Base-by-base conservation (phyloP, 2,888 invertebrate genomes). In the Eucriotettix oculatus region DNA sequence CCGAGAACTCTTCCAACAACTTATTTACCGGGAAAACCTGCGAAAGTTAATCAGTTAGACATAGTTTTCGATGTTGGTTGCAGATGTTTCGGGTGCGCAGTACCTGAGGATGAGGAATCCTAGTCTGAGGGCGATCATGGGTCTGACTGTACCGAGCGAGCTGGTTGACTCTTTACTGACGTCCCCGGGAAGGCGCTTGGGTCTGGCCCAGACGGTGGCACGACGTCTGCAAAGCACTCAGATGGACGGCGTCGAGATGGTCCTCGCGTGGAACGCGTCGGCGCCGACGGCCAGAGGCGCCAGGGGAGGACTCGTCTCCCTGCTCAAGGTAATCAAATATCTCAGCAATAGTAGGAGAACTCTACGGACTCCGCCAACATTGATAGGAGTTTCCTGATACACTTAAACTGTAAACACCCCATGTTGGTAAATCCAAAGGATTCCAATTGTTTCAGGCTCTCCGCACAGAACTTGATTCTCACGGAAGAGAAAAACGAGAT, bases 401-500 rank as follows among this genome's bases (percentile, higher is more conserved):
- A 29, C 29, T 2, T 7, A 5, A 29, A 29, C 29, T 2, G 3
- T 7, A 29, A 29, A 29, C 7, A 29, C 7, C 29, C 2, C 29
- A 29, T 29, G 29, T 29, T 29, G 29, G 7, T 29, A 29, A 29
- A 29, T 29, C 2, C 2, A 29, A 29, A 5, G 29, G 29, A 29
- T 29, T 29, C 29, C 2, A 29, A 5, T 48, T 44, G 14, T 59
- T 57, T 3, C 63, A 63, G 63, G 54, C 57, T 10, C 63, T 63
- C 14, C 58, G 63, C 16, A 54, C 57, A 17, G 61, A 61, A 48
- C 48, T 63, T 56, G 61, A 58, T 12, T 10, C 41, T 16, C 60
- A 16, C 16, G 60, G 17, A 16, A 54, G 63, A 10, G 58, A 53
- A 29, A 63, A 58, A 54, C 55, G 63, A 16, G 61, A 61, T 52